Evolutionary conservation across 92 coral and sea anemone species (phyloP), one percentile per base, ranked within the genome.

Genomic region (Phenganax stokvisi): DNA sequence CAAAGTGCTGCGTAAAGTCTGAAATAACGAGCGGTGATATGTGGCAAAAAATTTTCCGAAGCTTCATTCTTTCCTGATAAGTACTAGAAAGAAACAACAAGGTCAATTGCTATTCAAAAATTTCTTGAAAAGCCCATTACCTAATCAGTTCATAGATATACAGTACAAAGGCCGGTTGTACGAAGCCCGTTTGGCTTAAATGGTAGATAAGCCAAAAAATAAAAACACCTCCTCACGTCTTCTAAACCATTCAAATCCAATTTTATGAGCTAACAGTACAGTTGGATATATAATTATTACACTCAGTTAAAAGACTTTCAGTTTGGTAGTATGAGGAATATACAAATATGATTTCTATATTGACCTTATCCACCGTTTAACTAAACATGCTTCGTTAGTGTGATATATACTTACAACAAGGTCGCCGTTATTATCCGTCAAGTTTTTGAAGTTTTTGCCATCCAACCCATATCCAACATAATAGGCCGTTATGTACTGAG

Each of bases 401-500:
- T 51, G 47, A 51, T 27, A 54, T 13, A 12, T 57, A 79, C 83
- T 79, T 10, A 79, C 83, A 62, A 63, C 37, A 20, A 68, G 54
- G 0, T 79, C 52, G 10, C 74, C 74, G 0, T 13, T n/a, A 7
- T n/a, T 53, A 65, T 79, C 83, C 0, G 61, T 79, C 7, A 60
- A 63, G 62, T 63, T 62, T 10, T 59, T 11, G 27, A 79, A 79
- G 37, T 29, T 79, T 25, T 62, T 65, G 57, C 83, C 83, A 62
- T 79, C 83, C 20, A 56, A 51, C 51, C 83, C 69, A 65, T 63
- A 64, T 7, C 72, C 72, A 47, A 79, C 55, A 63, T 79, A 63
- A 62, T 79, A 79, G 12, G 15, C 17, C 61, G 58, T 25, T 3
- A 79, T 73, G 44, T 73, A 53, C 51, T 76, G 67, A 53, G 51